These are phyloP conservation scores for Tetramorium simillimum DNA, from an alignment of 1,140 invertebrate species.

Conservation along the genomic window DNA sequence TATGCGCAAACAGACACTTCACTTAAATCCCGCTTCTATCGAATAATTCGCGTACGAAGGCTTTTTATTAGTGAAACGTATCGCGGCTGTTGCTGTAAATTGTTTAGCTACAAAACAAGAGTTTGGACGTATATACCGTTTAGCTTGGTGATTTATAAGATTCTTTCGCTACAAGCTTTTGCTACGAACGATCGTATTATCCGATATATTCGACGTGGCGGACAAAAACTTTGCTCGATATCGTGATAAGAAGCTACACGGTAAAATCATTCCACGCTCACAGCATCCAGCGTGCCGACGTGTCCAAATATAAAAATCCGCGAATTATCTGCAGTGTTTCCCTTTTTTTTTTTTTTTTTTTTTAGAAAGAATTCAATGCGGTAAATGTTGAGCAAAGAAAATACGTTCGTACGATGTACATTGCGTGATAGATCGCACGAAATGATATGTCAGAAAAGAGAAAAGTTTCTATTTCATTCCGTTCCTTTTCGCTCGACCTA, in stretches of 20 bases:
- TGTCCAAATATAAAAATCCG: background rate
- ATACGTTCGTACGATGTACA: background rate
- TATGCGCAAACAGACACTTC: constrained; percentile 43
- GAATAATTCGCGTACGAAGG: constrained; percentile 56
- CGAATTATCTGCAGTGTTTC: background rate
- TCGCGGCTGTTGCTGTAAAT: constrained; percentile 52
- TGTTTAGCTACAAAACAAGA: constrained; percentile 54
- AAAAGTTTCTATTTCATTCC: background rate
- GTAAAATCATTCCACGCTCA: constrained; percentile 10
- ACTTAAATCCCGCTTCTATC: constrained; percentile 48
- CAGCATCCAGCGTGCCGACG: background rate
- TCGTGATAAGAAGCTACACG: constrained; percentile 7
- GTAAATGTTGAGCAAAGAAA: background rate
- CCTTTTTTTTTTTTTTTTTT: background rate
- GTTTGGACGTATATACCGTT: constrained; percentile 15
- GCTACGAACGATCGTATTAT: background rate
- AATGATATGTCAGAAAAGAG: background rate
- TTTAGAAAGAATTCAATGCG: background rate
- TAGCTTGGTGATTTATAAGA: constrained; percentile 24
- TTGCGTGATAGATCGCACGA: background rate
- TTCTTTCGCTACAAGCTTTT: constrained; percentile 26
- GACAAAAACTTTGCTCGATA: background rate
- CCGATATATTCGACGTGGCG: background rate
- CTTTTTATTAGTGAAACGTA: constrained; percentile 37
- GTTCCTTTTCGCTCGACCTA: constrained; percentile 5